Percentiles rank a stretch among this genome's conserved stretches.
Conservation (phyloP, 2,888 invertebrate genomes). For the Plebejus melissa region DNA sequence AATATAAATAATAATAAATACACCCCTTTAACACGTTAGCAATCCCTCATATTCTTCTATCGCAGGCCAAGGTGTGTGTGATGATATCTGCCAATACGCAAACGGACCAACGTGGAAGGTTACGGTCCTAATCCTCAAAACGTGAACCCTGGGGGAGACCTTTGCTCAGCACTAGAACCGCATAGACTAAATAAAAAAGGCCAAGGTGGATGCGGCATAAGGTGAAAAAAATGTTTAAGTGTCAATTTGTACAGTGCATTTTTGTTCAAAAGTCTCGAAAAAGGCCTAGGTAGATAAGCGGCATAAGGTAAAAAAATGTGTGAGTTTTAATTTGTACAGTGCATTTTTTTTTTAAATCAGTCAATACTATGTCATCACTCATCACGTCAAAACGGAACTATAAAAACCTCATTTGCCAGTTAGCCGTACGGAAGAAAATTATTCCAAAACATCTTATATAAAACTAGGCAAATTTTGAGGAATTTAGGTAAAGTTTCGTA, state of each 20-base stretch:
- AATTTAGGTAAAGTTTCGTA: slow-evolving; percentile 4
- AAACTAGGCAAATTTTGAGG: background rate
- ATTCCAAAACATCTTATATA: background rate
- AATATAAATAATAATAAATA: too few relatives aligned
- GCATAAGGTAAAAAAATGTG: too few relatives aligned
- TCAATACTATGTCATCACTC: background rate
- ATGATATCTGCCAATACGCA: too few relatives aligned
- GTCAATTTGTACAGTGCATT: background rate
- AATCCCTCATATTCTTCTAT: too few relatives aligned
- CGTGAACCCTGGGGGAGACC: too few relatives aligned
- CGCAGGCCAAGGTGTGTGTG: too few relatives aligned
- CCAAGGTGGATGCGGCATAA: background rate
- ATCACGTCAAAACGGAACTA: background rate
- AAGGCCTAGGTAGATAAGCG: too few relatives aligned
- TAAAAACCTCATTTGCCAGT: background rate
- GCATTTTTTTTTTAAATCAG: background rate
- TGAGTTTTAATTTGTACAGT: too few relatives aligned
- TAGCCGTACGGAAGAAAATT: background rate
- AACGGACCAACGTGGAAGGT: too few relatives aligned
- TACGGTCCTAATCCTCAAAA: too few relatives aligned
- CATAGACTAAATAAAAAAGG: too few relatives aligned
- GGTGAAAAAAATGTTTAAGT: background rate
- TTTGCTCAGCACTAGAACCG: too few relatives aligned
- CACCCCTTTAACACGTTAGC: background rate
- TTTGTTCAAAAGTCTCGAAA: background rate